phyloP scores from a whole-genome alignment of 2,113 vertebrate genomes.

The Crypturellus undulatus region DNA sequence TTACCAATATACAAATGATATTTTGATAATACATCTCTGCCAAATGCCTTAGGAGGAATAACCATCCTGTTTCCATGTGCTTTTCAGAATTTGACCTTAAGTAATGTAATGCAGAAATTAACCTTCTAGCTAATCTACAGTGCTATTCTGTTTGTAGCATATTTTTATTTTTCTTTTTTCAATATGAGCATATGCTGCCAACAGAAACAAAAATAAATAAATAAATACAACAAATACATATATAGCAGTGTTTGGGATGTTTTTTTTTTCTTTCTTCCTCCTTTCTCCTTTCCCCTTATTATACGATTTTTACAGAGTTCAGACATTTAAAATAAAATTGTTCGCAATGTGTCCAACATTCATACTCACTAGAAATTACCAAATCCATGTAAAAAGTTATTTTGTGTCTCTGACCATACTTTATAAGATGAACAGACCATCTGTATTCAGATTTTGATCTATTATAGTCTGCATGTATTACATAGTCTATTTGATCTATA shows the following conservation, averaged over 20 bases:
- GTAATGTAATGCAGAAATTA: neutral
- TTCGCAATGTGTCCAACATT: neutral
- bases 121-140: neutral
- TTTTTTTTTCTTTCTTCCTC: neutral
- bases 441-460: neutral
- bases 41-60: neutral
- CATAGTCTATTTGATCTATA: too few species aligned
- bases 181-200: neutral
- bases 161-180: neutral
- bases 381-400: neutral
- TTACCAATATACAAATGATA: neutral
- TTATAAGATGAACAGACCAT: neutral
- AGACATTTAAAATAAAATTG: neutral
- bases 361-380: neutral
- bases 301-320: neutral
- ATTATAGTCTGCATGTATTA: neutral
- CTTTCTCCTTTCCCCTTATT: neutral
- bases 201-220: neutral
- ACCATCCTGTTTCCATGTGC: neutral
- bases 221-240: neutral
- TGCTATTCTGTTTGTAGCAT: neutral
- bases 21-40: neutral
- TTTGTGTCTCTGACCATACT: neutral
- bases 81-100: neutral
- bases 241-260: accelerated